phyloP scores from a whole-genome alignment of 2,797 vertebrate genomes.

The Microtus californicus region DNA sequence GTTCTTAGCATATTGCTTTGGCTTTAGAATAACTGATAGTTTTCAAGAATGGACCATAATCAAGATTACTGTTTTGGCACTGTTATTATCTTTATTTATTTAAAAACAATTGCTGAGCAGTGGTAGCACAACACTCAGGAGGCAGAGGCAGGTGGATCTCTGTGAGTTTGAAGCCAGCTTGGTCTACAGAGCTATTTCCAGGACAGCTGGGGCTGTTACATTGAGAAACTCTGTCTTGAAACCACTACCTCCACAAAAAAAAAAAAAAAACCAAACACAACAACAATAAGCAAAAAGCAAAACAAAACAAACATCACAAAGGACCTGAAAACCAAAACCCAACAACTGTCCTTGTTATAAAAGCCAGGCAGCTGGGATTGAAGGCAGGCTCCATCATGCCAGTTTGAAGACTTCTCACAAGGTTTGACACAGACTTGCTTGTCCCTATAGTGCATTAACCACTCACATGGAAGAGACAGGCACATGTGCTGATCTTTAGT shows the following conservation, averaged over 20 bases:
- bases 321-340: too few species aligned
- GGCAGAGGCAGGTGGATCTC: too few species aligned
- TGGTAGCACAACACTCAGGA: too few species aligned
- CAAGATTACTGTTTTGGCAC: constrained; percentile 6
- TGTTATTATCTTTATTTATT: neutral
- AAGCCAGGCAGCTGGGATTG: neutral
- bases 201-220: too few species aligned
- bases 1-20: neutral
- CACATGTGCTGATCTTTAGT: neutral
- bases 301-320: too few species aligned
- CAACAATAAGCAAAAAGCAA: too few species aligned
- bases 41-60: constrained; percentile 18
- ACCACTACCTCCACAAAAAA: too few species aligned
- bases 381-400: neutral
- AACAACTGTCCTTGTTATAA: neutral
- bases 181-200: too few species aligned
- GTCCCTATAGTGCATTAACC: neutral
- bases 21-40: constrained; percentile 32
- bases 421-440: constrained; percentile 17
- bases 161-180: too few species aligned
- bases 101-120: neutral
- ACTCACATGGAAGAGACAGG: neutral
- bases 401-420: constrained; percentile 33
- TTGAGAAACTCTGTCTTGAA: too few species aligned
- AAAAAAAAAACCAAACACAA: too few species aligned